Conservation (phyloP, 2,888 invertebrate species). For the Sinopyrophorus schimmeli region DNA sequence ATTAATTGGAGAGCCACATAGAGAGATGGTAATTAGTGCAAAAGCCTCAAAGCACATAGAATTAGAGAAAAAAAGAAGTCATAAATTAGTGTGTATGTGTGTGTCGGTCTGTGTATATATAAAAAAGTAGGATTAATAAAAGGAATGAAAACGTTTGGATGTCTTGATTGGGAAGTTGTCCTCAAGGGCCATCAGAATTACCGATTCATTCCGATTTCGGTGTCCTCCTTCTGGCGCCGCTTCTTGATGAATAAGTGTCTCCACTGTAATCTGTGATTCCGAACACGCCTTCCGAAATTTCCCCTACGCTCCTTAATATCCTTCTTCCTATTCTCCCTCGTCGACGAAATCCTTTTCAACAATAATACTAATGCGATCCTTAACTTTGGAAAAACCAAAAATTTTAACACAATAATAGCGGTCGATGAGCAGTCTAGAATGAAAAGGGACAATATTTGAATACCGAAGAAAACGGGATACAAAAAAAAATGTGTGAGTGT, state of each 20-base stretch:
- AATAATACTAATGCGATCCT: conserved; percentile 8
- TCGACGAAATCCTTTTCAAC: conserved; percentile 15
- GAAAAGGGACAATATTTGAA: too few species aligned
- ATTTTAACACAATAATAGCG: conserved; percentile 10
- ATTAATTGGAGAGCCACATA: too few species aligned
- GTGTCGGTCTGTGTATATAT: too few species aligned
- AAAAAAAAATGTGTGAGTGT: too few species aligned
- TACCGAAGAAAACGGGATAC: too few species aligned
- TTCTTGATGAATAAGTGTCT: conserved; percentile 32
- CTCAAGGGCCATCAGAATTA: conserved; percentile 24
- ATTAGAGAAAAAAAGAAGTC: too few species aligned
- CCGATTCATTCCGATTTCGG: conserved; percentile 28
- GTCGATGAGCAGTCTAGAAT: too few species aligned
- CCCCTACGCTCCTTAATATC: conserved; percentile 28
- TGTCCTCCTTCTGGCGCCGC: conserved; percentile 26
- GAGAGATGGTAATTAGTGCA: too few species aligned
- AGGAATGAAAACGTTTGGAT: too few species aligned
- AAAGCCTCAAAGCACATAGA: too few species aligned
- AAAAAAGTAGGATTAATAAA: too few species aligned
- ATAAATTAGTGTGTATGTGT: too few species aligned
- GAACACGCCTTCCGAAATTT: conserved; percentile 29
- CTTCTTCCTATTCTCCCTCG: conserved; percentile 15
- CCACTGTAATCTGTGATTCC: conserved; percentile 32
- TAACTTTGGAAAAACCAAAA: conserved; percentile 10
- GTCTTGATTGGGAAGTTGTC: conserved; percentile 21